Evolutionary conservation across 2,797 vertebrate species (phyloP).

Genomic region (Poeciliopsis infans): DNA sequence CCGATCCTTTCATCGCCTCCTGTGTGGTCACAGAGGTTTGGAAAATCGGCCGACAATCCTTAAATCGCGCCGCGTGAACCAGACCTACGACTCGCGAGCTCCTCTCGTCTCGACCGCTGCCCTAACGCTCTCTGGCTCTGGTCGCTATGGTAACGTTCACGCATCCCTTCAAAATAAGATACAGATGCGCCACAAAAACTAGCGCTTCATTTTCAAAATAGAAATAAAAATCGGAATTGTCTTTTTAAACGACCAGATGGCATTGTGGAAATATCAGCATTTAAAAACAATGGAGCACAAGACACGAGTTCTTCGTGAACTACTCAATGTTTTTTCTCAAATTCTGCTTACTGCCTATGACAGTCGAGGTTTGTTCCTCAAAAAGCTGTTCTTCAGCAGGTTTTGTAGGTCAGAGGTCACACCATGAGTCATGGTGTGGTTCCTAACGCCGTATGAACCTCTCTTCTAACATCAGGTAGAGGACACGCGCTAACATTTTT

Average conservation of each 20-base stretch:
- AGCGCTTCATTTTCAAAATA: too few relatives aligned
- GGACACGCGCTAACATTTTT: neutral
- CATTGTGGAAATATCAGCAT: constrained; percentile 4
- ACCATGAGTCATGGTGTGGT: constrained; percentile 1
- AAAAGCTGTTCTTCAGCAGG: constrained; percentile 60
- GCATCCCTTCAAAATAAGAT: too few relatives aligned
- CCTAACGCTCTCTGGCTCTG: too few relatives aligned
- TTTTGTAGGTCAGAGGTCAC: constrained; percentile 63
- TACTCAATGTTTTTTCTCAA: neutral
- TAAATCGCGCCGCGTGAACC: too few relatives aligned
- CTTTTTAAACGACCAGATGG: neutral
- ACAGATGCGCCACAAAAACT: too few relatives aligned
- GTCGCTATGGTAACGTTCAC: too few relatives aligned
- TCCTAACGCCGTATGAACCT: constrained; percentile 9
- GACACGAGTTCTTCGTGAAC: constrained; percentile 26
- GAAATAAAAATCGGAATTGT: neutral
- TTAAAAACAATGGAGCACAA: constrained; percentile 16
- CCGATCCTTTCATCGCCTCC: too few relatives aligned
- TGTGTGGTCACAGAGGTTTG: too few relatives aligned
- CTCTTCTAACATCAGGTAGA: neutral
- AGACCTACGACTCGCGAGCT: too few relatives aligned
- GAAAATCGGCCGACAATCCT: too few relatives aligned
- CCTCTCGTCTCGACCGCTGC: too few relatives aligned
- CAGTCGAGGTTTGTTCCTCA: constrained; percentile 54
- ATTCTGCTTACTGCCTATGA: constrained; percentile 32